Evolutionary conservation across 2,888 invertebrate genomes (phyloP).

Genomic region (Acholoe squamosa): DNA sequence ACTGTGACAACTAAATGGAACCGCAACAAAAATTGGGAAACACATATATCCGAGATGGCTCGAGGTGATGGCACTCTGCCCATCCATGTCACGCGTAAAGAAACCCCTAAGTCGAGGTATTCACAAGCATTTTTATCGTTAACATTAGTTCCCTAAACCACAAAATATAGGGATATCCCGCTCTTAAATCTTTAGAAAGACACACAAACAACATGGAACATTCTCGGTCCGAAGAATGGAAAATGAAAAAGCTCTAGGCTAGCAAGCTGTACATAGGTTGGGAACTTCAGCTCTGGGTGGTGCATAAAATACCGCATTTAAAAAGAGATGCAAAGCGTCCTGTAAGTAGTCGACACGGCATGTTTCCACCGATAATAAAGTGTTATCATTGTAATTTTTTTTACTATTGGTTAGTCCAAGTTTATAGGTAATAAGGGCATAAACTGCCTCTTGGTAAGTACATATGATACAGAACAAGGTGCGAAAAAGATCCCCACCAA

Average conservation of each 20-base stretch:
- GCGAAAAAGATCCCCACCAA: slow-evolving; percentile 27
- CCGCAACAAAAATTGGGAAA: slow-evolving; percentile 27
- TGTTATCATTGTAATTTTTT: neutral
- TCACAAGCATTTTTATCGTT: slow-evolving; percentile 35
- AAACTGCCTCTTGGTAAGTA: slow-evolving; percentile 50
- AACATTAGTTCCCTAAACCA: slow-evolving; percentile 33
- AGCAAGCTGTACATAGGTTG: slow-evolving; percentile 49
- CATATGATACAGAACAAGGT: slow-evolving; percentile 36
- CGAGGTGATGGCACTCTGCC: neutral
- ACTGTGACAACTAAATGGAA: slow-evolving; percentile 30
- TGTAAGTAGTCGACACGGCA: slow-evolving; percentile 32
- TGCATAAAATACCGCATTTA: slow-evolving; percentile 52
- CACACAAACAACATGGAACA: slow-evolving; percentile 49
- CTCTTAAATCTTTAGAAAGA: slow-evolving; percentile 12
- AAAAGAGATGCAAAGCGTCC: slow-evolving; percentile 53
- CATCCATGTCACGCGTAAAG: neutral
- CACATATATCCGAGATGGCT: slow-evolving; percentile 5
- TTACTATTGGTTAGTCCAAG: slow-evolving; percentile 51
- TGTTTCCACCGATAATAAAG: neutral
- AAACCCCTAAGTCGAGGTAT: slow-evolving; percentile 31
- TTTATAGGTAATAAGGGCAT: slow-evolving; percentile 47
- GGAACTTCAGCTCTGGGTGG: slow-evolving; percentile 4
- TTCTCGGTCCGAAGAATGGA: slow-evolving; percentile 41
- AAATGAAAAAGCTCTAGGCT: slow-evolving; percentile 46
- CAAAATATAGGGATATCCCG: slow-evolving; percentile 45